Evolutionary conservation across 2,797 vertebrate genomes (phyloP).

Genomic region (Orientallactaga sibirica): DNA sequence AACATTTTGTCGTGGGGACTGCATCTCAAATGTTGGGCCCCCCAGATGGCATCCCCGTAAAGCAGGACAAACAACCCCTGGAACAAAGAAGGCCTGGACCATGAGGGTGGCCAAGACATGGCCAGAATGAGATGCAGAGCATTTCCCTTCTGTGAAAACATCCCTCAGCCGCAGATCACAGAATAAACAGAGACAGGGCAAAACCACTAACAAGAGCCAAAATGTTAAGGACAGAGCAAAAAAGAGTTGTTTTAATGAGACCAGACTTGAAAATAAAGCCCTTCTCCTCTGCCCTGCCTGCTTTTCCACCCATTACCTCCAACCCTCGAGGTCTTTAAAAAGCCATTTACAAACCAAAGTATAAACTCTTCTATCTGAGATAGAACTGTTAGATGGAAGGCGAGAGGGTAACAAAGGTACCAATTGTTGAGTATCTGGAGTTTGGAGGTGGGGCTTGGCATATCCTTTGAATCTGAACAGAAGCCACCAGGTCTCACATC

Average conservation of each 20-base stretch:
- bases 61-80: neutral
- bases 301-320: conserved; percentile 67
- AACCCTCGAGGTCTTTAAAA: conserved; percentile 48
- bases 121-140: neutral
- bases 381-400: conserved; percentile 28
- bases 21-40: conserved; percentile 5
- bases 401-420: neutral
- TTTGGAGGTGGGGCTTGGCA: neutral
- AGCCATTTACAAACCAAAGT: conserved; percentile 6
- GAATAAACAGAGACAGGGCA: conserved; percentile 66
- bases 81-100: conserved; percentile 36
- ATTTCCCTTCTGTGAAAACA: conserved; percentile 52
- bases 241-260: conserved; percentile 55
- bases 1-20: neutral
- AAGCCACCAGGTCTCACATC: conserved; percentile 19
- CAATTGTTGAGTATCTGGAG: neutral
- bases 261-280: conserved; percentile 58
- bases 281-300: conserved; percentile 29
- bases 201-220: conserved; percentile 59
- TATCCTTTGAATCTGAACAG: neutral
- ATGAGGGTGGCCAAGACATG: neutral
- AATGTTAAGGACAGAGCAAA: conserved; percentile 24
- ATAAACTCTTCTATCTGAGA: conserved; percentile 58
- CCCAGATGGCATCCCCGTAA: neutral
- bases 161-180: conserved; percentile 53